phyloP scores from a whole-genome alignment of 2,888 invertebrate species.

The Erebia palarica region DNA sequence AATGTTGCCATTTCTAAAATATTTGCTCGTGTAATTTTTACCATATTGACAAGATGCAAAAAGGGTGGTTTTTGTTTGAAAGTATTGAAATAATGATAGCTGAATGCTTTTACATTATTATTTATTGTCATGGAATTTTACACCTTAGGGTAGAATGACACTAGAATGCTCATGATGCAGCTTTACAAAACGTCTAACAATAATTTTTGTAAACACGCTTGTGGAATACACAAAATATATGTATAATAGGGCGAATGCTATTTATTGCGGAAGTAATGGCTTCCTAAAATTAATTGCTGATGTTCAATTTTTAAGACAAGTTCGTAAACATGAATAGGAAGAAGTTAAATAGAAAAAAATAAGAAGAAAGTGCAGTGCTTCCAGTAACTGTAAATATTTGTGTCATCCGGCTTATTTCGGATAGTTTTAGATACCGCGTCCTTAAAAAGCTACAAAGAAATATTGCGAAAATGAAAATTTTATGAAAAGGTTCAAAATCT shows the following conservation, averaged over 20 bases:
- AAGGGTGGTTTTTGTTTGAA: constrained; percentile 66
- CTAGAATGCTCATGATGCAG: constrained; percentile 56
- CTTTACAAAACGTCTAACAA: constrained; percentile 73
- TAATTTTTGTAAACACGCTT: constrained; percentile 84
- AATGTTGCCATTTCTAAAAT: constrained; percentile 72
- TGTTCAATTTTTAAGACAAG: constrained; percentile 61
- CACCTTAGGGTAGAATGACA: constrained; percentile 52
- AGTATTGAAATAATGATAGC: constrained; percentile 43
- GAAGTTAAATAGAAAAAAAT: constrained; percentile 45
- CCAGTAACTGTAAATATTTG: constrained; percentile 61
- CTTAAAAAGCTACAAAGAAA: constrained; percentile 69
- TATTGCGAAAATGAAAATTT: constrained; percentile 51
- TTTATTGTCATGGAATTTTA: constrained; percentile 59
- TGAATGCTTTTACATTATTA: constrained; percentile 41
- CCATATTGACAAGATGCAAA: constrained; percentile 53
- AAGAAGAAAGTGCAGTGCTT: constrained; percentile 50
- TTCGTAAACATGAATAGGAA: constrained; percentile 53
- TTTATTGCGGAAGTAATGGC: constrained; percentile 83
- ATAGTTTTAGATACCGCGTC: constrained; percentile 64
- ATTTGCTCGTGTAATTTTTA: constrained; percentile 59
- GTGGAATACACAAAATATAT: constrained; percentile 79
- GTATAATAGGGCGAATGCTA: constrained; percentile 75
- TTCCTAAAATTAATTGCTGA: constrained; percentile 81
- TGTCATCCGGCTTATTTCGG: constrained; percentile 66
- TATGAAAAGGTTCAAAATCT: constrained; percentile 31